Conservation (phyloP, 2,797 vertebrate genomes). For the Miichthys miiuy region DNA sequence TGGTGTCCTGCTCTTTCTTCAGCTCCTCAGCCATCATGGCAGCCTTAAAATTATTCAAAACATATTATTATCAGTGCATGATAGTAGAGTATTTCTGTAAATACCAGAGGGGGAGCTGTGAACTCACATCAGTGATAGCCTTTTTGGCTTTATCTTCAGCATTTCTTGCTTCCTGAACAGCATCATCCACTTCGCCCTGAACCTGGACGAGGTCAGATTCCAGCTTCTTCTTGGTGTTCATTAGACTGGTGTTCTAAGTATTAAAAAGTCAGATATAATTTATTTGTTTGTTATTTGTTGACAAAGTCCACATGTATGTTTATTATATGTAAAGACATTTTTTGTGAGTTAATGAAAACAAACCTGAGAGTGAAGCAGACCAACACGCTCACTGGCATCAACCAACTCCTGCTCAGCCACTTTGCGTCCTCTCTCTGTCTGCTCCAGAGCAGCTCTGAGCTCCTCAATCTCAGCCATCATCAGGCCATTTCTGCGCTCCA, state of each 20-base stretch:
- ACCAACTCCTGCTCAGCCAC: slow-evolving; percentile 90
- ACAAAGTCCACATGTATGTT: too few relatives aligned
- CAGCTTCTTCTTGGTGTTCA: slow-evolving; percentile 88
- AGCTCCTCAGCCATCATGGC: slow-evolving; percentile 95
- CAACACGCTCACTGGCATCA: slow-evolving; percentile 87
- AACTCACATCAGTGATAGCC: slow-evolving; percentile 90
- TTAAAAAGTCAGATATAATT: too few relatives aligned
- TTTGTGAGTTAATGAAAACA: not conserved
- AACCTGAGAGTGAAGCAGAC: slow-evolving; percentile 86
- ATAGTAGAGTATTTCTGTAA: too few relatives aligned
- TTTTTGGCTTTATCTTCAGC: slow-evolving; percentile 94
- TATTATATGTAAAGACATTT: too few relatives aligned
- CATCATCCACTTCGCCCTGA: slow-evolving; percentile 89
- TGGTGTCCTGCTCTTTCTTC: slow-evolving; percentile 94
- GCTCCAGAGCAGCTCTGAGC: slow-evolving; percentile 87
- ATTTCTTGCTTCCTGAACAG: slow-evolving; percentile 89
- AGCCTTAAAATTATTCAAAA: slow-evolving; percentile 43
- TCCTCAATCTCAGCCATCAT: slow-evolving; percentile 91
- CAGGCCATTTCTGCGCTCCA: slow-evolving; percentile 89
- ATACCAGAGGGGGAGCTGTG: too few relatives aligned
- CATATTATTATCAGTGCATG: too few relatives aligned
- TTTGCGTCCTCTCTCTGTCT: slow-evolving; percentile 87
- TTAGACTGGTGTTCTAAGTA: slow-evolving; percentile 87
- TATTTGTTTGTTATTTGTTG: too few relatives aligned
- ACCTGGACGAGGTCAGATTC: slow-evolving; percentile 88